These are phyloP conservation scores for Nyleta sp. DNA, from an alignment of 2,888 invertebrate genomes.

Conservation along the genomic window DNA sequence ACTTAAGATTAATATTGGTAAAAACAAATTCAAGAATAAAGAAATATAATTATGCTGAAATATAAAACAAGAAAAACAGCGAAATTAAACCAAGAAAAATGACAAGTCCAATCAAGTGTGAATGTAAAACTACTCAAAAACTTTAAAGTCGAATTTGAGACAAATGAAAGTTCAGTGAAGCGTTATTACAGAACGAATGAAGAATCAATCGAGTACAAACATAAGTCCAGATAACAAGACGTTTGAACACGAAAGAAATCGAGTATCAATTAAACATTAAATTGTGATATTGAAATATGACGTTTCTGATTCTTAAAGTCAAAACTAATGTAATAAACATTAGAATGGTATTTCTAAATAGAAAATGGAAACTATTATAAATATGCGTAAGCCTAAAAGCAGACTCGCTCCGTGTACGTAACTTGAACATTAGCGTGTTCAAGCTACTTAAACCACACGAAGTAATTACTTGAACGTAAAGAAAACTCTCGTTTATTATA, in stretches of 20 bases:
- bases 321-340: too few species aligned
- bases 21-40: not conserved
- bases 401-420: too few species aligned
- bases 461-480: too few species aligned
- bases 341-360: too few species aligned
- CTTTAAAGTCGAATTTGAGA: constrained; percentile 41
- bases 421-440: too few species aligned
- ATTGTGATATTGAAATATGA: not conserved
- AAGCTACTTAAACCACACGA: too few species aligned
- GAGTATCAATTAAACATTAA: constrained; percentile 31
- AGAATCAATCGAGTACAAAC: constrained; percentile 48
- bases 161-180: constrained; percentile 44
- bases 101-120: constrained; percentile 9
- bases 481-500: not conserved
- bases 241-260: constrained; percentile 12
- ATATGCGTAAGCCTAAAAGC: too few species aligned
- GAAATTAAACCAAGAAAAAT: constrained; percentile 35
- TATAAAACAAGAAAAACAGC: constrained; percentile 17
- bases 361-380: too few species aligned
- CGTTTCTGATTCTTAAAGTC: too few species aligned
- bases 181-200: constrained; percentile 40
- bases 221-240: constrained; percentile 38
- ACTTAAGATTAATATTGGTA: too few species aligned
- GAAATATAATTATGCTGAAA: constrained; percentile 24
- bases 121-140: constrained; percentile 39